Conservation (phyloP, 2,113 vertebrate species). For the Poeciliopsis turrubarensis region DNA sequence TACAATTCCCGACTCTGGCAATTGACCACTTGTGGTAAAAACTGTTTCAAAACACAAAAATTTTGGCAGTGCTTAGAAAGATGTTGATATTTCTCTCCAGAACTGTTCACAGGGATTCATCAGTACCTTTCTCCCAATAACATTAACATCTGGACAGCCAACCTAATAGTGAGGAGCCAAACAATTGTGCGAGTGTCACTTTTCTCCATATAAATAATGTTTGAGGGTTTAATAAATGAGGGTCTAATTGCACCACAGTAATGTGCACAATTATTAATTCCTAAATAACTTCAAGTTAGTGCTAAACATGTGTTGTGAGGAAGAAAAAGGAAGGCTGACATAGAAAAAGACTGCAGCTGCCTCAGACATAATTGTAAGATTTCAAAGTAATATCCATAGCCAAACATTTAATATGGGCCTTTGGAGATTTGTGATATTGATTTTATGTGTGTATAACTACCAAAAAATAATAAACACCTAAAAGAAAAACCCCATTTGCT, state of each 20-base stretch:
- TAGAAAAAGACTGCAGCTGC: neutral
- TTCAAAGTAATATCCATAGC: neutral
- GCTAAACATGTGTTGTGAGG: neutral
- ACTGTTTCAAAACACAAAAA: neutral
- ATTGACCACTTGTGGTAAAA: neutral
- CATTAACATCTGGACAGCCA: neutral
- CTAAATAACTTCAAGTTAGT: neutral
- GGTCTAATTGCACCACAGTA: no score
- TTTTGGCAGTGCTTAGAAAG: neutral
- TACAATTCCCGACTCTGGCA: neutral
- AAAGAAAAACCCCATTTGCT: neutral
- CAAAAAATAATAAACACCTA: neutral
- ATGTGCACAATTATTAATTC: neutral
- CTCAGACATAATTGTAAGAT: neutral
- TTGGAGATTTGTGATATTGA: neutral
- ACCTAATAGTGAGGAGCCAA: neutral
- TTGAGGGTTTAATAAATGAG: neutral
- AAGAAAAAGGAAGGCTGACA: neutral
- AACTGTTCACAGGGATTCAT: neutral
- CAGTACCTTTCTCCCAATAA: neutral
- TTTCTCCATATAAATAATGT: neutral
- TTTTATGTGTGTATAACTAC: neutral
- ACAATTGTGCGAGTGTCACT: neutral
- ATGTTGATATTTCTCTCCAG: neutral
- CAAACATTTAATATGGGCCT: neutral